Percentiles rank a stretch among this genome's conserved stretches.
phyloP scores from a whole-genome alignment of 1,140 invertebrate species.

The Drosophila nannoptera region DNA sequence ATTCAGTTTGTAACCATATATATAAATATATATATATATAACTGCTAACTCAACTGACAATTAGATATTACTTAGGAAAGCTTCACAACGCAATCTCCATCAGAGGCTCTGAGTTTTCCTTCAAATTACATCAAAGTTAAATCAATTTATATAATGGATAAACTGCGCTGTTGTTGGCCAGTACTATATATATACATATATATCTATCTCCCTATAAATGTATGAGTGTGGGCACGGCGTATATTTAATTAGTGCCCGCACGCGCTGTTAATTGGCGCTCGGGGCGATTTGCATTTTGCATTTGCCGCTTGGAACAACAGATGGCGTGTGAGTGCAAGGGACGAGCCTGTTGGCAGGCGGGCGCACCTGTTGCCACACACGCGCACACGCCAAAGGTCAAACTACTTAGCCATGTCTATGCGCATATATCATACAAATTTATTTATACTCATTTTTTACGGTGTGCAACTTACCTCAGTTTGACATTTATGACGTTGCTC shows the following conservation, averaged over 20 bases:
- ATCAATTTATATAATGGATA: too few relatives aligned
- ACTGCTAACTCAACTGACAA: too few relatives aligned
- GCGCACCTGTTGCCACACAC: constrained; percentile 65
- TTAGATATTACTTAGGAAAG: too few relatives aligned
- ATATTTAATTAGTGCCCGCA: constrained; percentile 4
- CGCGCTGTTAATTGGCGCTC: constrained; percentile 16
- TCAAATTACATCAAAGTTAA: too few relatives aligned
- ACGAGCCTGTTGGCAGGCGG: neutral
- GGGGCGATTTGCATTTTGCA: constrained; percentile 19
- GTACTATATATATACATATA: neutral
- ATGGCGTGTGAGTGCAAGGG: neutral
- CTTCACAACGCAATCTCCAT: too few relatives aligned
- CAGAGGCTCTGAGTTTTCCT: too few relatives aligned
- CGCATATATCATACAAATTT: constrained; percentile 10
- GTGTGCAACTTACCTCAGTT: constrained; percentile 65
- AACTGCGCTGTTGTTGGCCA: neutral
- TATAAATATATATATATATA: too few relatives aligned
- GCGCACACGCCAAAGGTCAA: constrained; percentile 56
- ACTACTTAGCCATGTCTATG: constrained; percentile 42
- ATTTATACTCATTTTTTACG: constrained; percentile 6
- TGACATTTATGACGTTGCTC: constrained; percentile 75
- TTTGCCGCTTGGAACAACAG: constrained; percentile 12
- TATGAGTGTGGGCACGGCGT: too few relatives aligned
- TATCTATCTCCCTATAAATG: neutral
- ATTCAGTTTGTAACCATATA: too few relatives aligned